phyloP scores from a whole-genome alignment of 2,888 invertebrate genomes.

The Alloplasta piceator region DNA sequence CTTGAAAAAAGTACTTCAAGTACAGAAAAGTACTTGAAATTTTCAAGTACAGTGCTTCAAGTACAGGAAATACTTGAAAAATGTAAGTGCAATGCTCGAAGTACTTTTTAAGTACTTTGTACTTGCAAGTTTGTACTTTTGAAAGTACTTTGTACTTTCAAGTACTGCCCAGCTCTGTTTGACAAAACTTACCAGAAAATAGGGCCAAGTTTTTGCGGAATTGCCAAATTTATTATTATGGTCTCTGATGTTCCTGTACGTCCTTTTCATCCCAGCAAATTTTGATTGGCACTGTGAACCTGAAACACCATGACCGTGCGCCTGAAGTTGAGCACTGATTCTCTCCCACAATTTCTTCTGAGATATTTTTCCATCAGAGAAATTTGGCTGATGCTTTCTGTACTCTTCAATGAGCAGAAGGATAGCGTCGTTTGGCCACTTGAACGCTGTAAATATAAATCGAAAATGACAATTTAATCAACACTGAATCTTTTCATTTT shows the following conservation, averaged over 20 bases:
- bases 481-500: too few species aligned
- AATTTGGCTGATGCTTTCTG: slow-evolving; percentile 15
- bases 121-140: too few species aligned
- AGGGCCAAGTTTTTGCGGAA: slow-evolving; percentile 30
- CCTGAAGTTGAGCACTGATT: too few species aligned
- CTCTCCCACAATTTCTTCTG: slow-evolving; percentile 25
- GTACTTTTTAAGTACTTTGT: too few species aligned
- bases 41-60: too few species aligned
- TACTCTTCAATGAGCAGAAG: slow-evolving; percentile 48
- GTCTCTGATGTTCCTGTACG: slow-evolving; percentile 49
- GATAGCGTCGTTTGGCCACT: slow-evolving; percentile 45
- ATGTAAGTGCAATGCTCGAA: too few species aligned
- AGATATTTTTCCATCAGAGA: slow-evolving; percentile 41
- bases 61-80: too few species aligned
- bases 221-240: slow-evolving; percentile 49
- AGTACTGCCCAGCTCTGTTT: too few species aligned
- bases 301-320: slow-evolving; percentile 26
- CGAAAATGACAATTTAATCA: too few species aligned
- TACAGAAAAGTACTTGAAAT: too few species aligned
- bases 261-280: slow-evolving; percentile 33
- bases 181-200: slow-evolving; percentile 14
- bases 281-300: slow-evolving; percentile 38
- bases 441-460: slow-evolving; percentile 26
- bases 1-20: too few species aligned
- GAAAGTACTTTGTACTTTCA: too few species aligned